Evolutionary conservation across 2,113 vertebrate genomes (phyloP), one percentile per base, ranked within the genome.

Genomic region (Dasyornis broadbenti): DNA sequence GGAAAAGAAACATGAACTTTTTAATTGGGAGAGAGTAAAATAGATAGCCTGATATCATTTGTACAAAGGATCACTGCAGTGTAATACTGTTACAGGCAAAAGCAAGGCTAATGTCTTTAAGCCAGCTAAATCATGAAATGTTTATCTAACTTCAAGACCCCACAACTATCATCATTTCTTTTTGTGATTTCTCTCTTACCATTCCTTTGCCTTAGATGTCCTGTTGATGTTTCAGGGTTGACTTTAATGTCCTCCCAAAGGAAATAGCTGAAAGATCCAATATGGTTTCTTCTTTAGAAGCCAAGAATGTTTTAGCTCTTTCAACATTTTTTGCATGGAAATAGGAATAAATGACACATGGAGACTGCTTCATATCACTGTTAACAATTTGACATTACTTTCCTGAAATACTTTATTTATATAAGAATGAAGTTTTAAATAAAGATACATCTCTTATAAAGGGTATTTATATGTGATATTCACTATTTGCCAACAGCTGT

Each of bases 341-440:
- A 52, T 60, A 85, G 53, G 82, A 96, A 93, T 56, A 96, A 94
- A 92, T 95, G 92, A 88, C 82, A 95, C 84, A 56, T 90, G 70
- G 64, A 94, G 13, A 80, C 89, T 98, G 97, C 78, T 96, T 97
- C 81, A 37, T 95, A 93, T 96, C 95, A 94, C 49, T 89, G 63
- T 44, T 96, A 96, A 93, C 70, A 82, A 84, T 92, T 95, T 96
- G 73, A 95, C 69, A 1, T 86, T 86, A 21, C 61, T 94, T 96
- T 91, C 27, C 52, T 82, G 82, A 95, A 95, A 79, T 47, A 52
- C 64, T 78, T 85, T 84, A 95, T 96, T 96, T 95, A 83, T 35
- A 54, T 70, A 81, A 75, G 42, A 73, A 33, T 94, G 91, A 88
- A 57, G 35, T 93, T 90, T 95, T 82, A 86, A 93, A 92, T 87